phyloP scores from a whole-genome alignment of 2,113 vertebrate species.

The Pterocles gutturalis region DNA sequence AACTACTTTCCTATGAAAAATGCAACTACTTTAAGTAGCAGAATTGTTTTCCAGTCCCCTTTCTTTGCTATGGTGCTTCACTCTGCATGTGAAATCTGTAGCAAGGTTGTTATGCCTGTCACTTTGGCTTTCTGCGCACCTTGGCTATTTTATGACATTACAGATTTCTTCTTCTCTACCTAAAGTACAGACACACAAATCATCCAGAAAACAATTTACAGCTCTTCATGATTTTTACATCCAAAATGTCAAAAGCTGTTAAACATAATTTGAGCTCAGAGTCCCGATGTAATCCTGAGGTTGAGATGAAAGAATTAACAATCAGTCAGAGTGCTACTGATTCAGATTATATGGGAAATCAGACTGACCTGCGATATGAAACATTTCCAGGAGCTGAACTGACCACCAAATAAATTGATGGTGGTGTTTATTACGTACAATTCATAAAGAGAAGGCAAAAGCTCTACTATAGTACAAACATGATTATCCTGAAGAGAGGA shows the following conservation, averaged over 20 bases:
- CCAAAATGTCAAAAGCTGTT: slow-evolving; percentile 48
- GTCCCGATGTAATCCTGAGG: neutral
- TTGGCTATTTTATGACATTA: slow-evolving; percentile 18
- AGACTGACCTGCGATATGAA: neutral
- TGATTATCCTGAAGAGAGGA: neutral
- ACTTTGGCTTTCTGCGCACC: neutral
- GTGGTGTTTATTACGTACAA: neutral
- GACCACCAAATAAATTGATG: slow-evolving; percentile 1
- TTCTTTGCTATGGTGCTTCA: neutral
- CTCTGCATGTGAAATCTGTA: neutral
- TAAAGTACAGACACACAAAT: slow-evolving; percentile 30
- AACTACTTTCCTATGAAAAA: neutral
- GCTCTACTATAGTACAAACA: neutral
- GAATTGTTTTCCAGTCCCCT: neutral
- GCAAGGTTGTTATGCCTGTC: neutral
- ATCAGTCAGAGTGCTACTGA: neutral
- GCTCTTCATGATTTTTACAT: slow-evolving; percentile 24
- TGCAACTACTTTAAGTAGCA: neutral
- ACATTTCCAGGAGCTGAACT: slow-evolving; percentile 9
- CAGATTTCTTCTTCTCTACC: slow-evolving; percentile 16
- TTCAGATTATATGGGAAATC: neutral
- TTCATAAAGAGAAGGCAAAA: neutral
- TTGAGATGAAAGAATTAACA: slow-evolving; percentile 42
- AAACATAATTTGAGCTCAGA: slow-evolving; percentile 29
- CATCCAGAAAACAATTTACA: slow-evolving; percentile 33